These are phyloP conservation scores for Sarcophaga bullata DNA, from an alignment of 1,140 invertebrate genomes.

Conservation along the genomic window DNA sequence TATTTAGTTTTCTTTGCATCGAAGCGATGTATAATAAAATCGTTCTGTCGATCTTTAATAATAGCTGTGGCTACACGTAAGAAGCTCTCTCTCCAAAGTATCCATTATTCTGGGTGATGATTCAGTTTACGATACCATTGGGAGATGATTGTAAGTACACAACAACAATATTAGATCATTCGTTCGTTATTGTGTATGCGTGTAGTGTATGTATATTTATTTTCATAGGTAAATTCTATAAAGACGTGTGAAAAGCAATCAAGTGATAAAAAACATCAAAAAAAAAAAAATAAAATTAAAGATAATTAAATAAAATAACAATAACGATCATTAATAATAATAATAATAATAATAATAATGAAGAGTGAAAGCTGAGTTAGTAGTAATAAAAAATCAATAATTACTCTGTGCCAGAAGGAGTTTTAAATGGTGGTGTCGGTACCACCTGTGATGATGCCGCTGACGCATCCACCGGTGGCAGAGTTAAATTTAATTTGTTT, in stretches of 20 bases:
- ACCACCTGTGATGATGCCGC: conserved; percentile 72
- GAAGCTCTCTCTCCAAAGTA: too few species aligned
- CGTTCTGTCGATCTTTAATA: too few species aligned
- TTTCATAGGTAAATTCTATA: neutral
- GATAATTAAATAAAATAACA: neutral
- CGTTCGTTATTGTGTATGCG: too few species aligned
- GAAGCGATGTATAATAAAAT: too few species aligned
- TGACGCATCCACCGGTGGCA: conserved; percentile 85
- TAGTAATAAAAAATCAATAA: conserved; percentile 56
- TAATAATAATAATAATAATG: neutral
- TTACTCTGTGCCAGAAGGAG: conserved; percentile 75
- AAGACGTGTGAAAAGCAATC: conserved; percentile 6
- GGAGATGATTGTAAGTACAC: too few species aligned
- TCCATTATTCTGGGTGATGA: too few species aligned
- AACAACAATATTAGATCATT: too few species aligned
- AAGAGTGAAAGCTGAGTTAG: neutral
- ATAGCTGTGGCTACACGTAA: too few species aligned
- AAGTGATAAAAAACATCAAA: conserved; percentile 6
- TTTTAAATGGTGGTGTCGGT: conserved; percentile 73
- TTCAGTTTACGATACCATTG: too few species aligned
- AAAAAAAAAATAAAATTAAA: conserved; percentile 4
- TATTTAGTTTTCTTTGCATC: too few species aligned
- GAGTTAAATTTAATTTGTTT: conserved; percentile 91
- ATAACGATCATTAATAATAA: neutral
- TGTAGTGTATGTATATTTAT: neutral